Evolutionary conservation across 2,888 invertebrate species (phyloP), one percentile per base, ranked within the genome.

Genomic region (Volucella bombylans): DNA sequence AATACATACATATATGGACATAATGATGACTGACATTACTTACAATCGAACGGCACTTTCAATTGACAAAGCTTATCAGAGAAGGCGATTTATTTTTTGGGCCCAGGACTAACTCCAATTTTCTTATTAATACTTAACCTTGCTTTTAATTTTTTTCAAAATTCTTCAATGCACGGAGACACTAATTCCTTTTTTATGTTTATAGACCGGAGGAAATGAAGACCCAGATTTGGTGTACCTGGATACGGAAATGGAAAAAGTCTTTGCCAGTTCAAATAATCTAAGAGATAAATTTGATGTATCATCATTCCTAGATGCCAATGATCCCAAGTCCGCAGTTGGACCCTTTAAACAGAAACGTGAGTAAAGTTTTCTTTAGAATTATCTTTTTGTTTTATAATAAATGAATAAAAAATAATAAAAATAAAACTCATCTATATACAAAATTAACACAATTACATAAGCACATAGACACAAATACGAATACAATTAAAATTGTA

Each of bases 201-300:
- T 87, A 4, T 81, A 89, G 88, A 87, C 89, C 88, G 93, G 92
- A 91, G 92, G 93, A 92, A 92, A 93, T 93, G 90, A 92, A 92
- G 93, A 93, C 92, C 92, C 93, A 90, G 93, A 94, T 91, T 95
- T 95, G 91, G 93, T 95, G 88, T 94, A 94, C 88, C 93, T 97
- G 92, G 96, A 97, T 92, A 96, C 96, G 92, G 97, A 96, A 94
- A 96, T 96, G 95, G 96, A 96, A 89, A 95, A 96, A 91, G 96
- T 96, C 89, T 96, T 97, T 91, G 96, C 95, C 92, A 94, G 94
- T 93, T 93, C 93, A 91, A 92, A 91, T 87, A 91, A 92, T 83
- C 93, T 93, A 88, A 90, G 90, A 87, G 91, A 91, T 31, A 93
- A 93, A 89, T 95, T 94, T 92, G 93, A 94, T 93, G 93, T 94